Conservation (phyloP, 2,888 invertebrate genomes). For the Amiota mariae region DNA sequence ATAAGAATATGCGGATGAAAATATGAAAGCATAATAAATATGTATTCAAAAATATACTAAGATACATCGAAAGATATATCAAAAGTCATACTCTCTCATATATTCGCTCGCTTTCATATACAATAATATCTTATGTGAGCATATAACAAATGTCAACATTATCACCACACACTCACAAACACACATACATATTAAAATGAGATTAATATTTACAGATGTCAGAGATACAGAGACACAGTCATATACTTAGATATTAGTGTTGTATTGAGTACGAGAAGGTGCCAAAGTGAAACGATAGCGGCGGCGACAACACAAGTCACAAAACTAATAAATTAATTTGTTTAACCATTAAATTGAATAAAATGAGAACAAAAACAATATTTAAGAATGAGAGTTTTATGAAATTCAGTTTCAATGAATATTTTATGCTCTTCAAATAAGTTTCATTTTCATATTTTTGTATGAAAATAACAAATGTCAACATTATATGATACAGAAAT, state of each 20-base stretch:
- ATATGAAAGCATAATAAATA: neutral
- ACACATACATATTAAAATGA: neutral
- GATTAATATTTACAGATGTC: neutral
- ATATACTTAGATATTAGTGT: neutral
- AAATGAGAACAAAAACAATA: neutral
- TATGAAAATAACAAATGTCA: too few relatives aligned
- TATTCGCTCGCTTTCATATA: too few relatives aligned
- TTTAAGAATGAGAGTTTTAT: too few relatives aligned
- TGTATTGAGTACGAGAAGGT: too few relatives aligned
- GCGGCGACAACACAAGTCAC: neutral
- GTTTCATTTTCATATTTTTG: too few relatives aligned
- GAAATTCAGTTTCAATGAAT: too few relatives aligned
- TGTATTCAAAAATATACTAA: neutral
- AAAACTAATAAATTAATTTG: constrained; percentile 16
- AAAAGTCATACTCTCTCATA: too few relatives aligned
- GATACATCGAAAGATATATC: too few relatives aligned
- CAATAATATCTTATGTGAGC: neutral
- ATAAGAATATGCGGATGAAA: neutral
- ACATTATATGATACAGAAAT: too few relatives aligned
- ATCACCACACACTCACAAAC: neutral
- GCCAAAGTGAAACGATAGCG: too few relatives aligned
- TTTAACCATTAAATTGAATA: constrained; percentile 6
- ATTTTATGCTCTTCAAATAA: too few relatives aligned
- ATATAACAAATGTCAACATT: constrained; percentile 10
- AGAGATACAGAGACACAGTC: neutral